Conservation (phyloP, 1,140 invertebrate species). For the Anastrepha ludens region DNA sequence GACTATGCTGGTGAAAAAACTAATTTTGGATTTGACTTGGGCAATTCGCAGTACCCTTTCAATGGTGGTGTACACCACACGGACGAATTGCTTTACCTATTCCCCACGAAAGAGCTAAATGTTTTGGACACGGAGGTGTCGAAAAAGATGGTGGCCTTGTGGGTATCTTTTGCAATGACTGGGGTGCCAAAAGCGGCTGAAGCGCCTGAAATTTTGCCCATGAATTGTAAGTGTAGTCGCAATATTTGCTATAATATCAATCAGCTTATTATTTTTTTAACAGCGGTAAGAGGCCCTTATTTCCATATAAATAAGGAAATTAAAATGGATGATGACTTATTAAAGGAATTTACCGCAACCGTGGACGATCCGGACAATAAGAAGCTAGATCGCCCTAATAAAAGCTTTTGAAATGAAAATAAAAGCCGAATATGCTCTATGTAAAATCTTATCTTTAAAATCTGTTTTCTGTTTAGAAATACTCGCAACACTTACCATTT, state of each 20-base stretch:
- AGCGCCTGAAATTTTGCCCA: neutral
- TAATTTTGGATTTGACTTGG: slow-evolving; percentile 70
- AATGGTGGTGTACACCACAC: slow-evolving; percentile 73
- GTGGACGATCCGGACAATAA: slow-evolving; percentile 67
- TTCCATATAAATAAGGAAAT: slow-evolving; percentile 62
- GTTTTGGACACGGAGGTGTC: slow-evolving; percentile 65
- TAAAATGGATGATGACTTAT: slow-evolving; percentile 59
- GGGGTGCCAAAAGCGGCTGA: slow-evolving; percentile 60
- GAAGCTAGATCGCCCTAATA: slow-evolving; percentile 55
- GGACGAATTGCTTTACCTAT: slow-evolving; percentile 72
- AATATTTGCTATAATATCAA: neutral
- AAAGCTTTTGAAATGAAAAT: slow-evolving; percentile 28
- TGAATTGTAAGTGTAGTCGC: neutral
- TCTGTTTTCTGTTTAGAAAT: neutral
- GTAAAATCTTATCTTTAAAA: neutral
- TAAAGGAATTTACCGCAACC: slow-evolving; percentile 63
- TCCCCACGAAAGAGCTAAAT: slow-evolving; percentile 65
- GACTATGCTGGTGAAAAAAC: slow-evolving; percentile 68
- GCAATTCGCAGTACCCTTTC: slow-evolving; percentile 71
- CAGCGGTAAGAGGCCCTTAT: slow-evolving; percentile 55
- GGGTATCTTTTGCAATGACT: slow-evolving; percentile 72
- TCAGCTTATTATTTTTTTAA: neutral
- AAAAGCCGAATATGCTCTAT: too few relatives aligned
- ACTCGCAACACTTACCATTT: neutral
- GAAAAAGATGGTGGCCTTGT: slow-evolving; percentile 70